These are phyloP conservation scores for Echinarachnius parma DNA, from an alignment of 53 echinoderm and acorn worm genomes.

Conservation along the genomic window DNA sequence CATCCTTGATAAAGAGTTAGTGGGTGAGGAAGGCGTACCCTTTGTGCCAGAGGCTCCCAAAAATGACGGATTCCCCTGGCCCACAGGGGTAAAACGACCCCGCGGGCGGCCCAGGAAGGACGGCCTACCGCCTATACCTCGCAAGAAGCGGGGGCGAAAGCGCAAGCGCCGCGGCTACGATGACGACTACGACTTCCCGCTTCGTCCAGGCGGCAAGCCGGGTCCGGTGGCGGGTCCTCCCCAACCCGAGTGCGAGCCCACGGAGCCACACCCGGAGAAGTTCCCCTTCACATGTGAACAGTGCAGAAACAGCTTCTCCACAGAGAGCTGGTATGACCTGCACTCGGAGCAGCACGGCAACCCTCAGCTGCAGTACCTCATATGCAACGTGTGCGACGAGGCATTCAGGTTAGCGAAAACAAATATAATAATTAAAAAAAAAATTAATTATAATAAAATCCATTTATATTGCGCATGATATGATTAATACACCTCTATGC, in stretches of 20 bases:
- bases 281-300: conserved; percentile 69
- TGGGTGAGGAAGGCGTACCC: neutral
- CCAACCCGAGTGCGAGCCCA: conserved; percentile 84
- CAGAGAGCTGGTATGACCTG: conserved; percentile 81
- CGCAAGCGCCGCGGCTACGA: conserved; percentile 31
- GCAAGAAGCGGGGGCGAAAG: conserved; percentile 65
- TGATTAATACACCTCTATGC: too few relatives aligned
- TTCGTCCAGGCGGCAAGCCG: conserved; percentile 1
- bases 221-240: conserved; percentile 5
- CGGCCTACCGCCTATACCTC: conserved; percentile 70
- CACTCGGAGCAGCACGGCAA: conserved; percentile 75
- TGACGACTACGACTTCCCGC: conserved; percentile 37
- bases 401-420: too few relatives aligned
- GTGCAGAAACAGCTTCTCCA: conserved; percentile 72
- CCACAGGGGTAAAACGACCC: conserved; percentile 61
- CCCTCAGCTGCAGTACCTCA: conserved; percentile 67
- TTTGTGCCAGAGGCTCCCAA: too few relatives aligned
- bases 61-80: neutral
- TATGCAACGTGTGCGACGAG: conserved; percentile 80
- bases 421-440: too few relatives aligned
- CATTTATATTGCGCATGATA: too few relatives aligned
- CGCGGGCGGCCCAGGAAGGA: conserved; percentile 85
- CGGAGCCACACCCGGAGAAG: conserved; percentile 54
- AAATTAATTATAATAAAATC: too few relatives aligned
- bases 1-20: conserved; percentile 1